Base-by-base conservation (phyloP, 2,797 vertebrate species). In the Balearica regulorum region DNA sequence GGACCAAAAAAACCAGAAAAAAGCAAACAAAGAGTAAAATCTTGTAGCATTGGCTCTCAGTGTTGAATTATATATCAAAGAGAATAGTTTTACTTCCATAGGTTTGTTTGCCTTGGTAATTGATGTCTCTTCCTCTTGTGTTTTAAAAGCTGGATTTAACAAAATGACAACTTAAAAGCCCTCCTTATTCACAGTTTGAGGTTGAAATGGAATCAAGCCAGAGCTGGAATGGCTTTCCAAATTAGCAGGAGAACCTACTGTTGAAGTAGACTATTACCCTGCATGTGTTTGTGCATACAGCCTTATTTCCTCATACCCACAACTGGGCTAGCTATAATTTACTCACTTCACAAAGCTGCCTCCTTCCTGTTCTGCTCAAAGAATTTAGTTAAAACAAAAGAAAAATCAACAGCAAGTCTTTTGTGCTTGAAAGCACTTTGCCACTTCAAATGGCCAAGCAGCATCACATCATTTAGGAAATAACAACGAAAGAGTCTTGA, bases 161-260 rank as follows among this genome's bases (percentile, higher is more conserved):
- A 93, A 96, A 97, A 96, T 70, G 90, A 96, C 91, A 92, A 41
- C 75, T 96, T 97, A 91, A 95, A 97, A 96, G 83, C 62, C 54
- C 89, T 94, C 82, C 92, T 94, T 94, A 84, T 89, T 97, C 92
- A 92, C 78, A 96, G 93, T 78, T 95, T 94, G 94, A 96, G 54
- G 64, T 19, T 71, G 89, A 97, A 97, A 96, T 68, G 72, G 91
- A 91, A 97, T 95, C 68, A 90, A 94, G 79, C 48, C 82, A 94
- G 91, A 92, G 66, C 64, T 71, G 33, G 82, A 95, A 91, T 9
- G 5, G 48, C 71, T 97, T 96, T 95, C 91, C 72, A 96, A 97
- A 95, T 96, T 95, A 96, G 83, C 51, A 60, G 68, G 71, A 72
- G 93, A 91, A 86, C 86, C 83, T 95, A 77, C 95, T 94, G 93